Conservation (phyloP, 53 echinoderm and acorn worm genomes). For the Apostichopus leukothele region DNA sequence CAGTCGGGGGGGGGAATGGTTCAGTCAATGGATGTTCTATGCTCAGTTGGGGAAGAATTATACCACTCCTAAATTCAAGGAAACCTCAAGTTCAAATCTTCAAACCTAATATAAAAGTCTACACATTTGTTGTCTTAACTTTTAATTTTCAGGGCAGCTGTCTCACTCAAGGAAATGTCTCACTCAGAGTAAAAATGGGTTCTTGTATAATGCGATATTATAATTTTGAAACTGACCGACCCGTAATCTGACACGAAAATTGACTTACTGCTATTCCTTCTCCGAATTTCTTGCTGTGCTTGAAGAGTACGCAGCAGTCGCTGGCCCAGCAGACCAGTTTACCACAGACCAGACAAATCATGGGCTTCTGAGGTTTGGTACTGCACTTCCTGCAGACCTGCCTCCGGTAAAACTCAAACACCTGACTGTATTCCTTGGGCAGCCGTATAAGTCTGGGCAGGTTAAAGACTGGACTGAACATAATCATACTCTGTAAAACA, state of each 20-base stretch:
- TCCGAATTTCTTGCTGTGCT: slow-evolving; percentile 30
- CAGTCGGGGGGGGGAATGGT: no score
- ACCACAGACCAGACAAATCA: slow-evolving; percentile 87
- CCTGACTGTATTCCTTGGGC: slow-evolving; percentile 66
- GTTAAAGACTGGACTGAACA: slow-evolving; percentile 70
- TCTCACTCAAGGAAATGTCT: no score
- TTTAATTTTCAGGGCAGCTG: no score
- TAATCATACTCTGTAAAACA: slow-evolving; percentile 60
- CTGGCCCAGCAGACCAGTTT: slow-evolving; percentile 76
- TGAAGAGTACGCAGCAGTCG: slow-evolving; percentile 61
- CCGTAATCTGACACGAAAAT: background rate
- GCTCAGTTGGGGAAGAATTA: no score
- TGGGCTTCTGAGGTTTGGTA: slow-evolving; percentile 64
- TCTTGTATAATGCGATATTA: no score
- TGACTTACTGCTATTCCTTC: slow-evolving; percentile 67
- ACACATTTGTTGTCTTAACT: no score
- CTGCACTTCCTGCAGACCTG: slow-evolving; percentile 66
- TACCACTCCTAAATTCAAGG: no score
- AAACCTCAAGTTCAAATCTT: no score
- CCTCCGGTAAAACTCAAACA: slow-evolving; percentile 86
- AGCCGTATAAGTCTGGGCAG: slow-evolving; percentile 80
- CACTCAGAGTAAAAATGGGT: no score
- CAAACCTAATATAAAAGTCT: no score
- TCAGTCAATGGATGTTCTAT: no score
- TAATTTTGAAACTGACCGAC: background rate